These are phyloP conservation scores for Thera obeliscata DNA, from an alignment of 2,888 invertebrate genomes.

Conservation along the genomic window DNA sequence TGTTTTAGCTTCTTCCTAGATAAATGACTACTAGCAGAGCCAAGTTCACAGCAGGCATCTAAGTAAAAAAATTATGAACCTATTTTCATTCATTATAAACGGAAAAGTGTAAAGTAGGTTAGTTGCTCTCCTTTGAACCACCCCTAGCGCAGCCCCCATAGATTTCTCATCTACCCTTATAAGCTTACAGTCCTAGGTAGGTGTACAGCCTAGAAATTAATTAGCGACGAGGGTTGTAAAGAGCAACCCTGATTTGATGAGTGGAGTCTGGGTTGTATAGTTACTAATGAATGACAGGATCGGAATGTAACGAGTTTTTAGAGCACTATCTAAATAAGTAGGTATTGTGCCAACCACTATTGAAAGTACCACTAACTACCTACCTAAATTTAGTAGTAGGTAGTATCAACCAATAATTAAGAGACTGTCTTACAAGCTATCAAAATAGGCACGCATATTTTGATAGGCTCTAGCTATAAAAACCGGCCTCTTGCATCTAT, in stretches of 20 bases:
- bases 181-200: constrained; percentile 7
- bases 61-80: too few relatives aligned
- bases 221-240: constrained; percentile 36
- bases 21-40: too few relatives aligned
- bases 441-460: too few relatives aligned
- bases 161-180: constrained; percentile 9
- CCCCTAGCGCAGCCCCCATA: constrained; percentile 5
- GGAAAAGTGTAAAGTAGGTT: constrained; percentile 2
- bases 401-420: too few relatives aligned
- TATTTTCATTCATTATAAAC: not conserved
- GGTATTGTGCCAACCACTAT: not conserved
- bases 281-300: constrained; percentile 17
- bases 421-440: too few relatives aligned
- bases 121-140: constrained; percentile 4
- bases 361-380: not conserved
- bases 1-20: too few relatives aligned
- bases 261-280: constrained; percentile 16
- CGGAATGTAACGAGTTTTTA: constrained; percentile 5
- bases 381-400: too few relatives aligned
- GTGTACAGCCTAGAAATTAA: constrained; percentile 34
- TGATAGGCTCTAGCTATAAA: too few relatives aligned
- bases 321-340: not conserved
- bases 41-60: too few relatives aligned
- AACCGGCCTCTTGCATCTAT: too few relatives aligned
- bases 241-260: constrained; percentile 37